These are phyloP conservation scores for Acronicta aceris DNA, from an alignment of 2,888 invertebrate species.

Conservation along the genomic window DNA sequence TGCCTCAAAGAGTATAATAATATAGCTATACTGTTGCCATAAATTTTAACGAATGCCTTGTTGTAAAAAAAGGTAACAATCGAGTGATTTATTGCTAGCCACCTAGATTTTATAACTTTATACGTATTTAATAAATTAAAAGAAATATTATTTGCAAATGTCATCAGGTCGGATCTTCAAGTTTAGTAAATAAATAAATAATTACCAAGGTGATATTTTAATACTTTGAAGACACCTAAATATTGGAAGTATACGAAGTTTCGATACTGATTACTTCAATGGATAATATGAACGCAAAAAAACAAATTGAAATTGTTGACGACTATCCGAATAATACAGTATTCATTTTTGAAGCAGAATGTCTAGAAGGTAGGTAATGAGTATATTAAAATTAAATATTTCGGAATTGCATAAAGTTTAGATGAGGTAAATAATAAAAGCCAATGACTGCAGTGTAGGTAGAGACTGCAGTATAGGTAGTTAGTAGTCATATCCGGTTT, in stretches of 20 bases:
- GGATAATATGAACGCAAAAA: conserved; percentile 52
- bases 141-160: conserved; percentile 29
- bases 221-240: conserved; percentile 32
- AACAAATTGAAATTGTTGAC: conserved; percentile 48
- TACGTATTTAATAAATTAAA: conserved; percentile 21
- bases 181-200: conserved; percentile 64
- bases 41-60: no score
- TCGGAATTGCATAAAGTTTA: not conserved
- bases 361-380: conserved; percentile 66
- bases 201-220: conserved; percentile 69
- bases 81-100: conserved; percentile 33
- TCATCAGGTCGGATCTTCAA: conserved; percentile 38
- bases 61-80: not conserved
- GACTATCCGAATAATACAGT: conserved; percentile 58
- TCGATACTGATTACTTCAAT: conserved; percentile 22
- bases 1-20: no score
- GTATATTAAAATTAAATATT: not conserved
- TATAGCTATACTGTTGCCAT: no score
- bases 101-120: conserved; percentile 37
- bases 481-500: not conserved
- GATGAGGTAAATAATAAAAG: not conserved
- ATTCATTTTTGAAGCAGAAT: conserved; percentile 64
- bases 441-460: no score
- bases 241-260: conserved; percentile 33
- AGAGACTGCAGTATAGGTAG: no score